These are phyloP conservation scores for Neoascia interrupta DNA, from an alignment of 2,888 invertebrate genomes.

Conservation along the genomic window DNA sequence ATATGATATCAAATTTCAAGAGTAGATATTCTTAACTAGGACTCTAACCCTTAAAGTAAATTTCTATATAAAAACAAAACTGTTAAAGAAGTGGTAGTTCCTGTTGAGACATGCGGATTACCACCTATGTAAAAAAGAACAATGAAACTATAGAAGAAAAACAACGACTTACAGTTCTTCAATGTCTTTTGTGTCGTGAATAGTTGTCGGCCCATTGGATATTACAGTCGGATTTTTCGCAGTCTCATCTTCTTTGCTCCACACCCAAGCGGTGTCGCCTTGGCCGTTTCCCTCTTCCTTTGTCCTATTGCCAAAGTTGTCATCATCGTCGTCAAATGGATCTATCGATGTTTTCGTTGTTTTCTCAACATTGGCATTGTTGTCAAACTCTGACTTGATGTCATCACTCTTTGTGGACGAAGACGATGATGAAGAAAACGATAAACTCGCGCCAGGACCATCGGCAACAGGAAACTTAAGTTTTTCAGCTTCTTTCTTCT, in stretches of 20 bases:
- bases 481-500: slow-evolving; percentile 23
- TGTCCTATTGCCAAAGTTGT: slow-evolving; percentile 64
- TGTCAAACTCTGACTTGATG: slow-evolving; percentile 74
- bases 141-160: not conserved
- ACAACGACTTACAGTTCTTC: slow-evolving; percentile 53
- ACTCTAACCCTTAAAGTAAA: too few species aligned
- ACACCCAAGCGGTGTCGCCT: slow-evolving; percentile 36
- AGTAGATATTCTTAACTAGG: not conserved
- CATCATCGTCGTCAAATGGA: slow-evolving; percentile 45
- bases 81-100: not conserved
- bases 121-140: not conserved
- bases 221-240: slow-evolving; percentile 62
- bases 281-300: slow-evolving; percentile 55
- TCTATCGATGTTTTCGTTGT: slow-evolving; percentile 56
- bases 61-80: too few species aligned
- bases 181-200: slow-evolving; percentile 54
- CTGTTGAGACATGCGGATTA: not conserved
- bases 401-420: slow-evolving; percentile 25
- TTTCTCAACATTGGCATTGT: slow-evolving; percentile 77
- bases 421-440: slow-evolving; percentile 26
- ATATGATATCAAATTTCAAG: not conserved
- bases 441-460: slow-evolving; percentile 28
- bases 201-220: slow-evolving; percentile 57
- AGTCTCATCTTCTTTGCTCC: slow-evolving; percentile 52
- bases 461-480: not conserved